phyloP scores from a whole-genome alignment of 2,797 vertebrate species.

The Micromesistius poutassou region DNA sequence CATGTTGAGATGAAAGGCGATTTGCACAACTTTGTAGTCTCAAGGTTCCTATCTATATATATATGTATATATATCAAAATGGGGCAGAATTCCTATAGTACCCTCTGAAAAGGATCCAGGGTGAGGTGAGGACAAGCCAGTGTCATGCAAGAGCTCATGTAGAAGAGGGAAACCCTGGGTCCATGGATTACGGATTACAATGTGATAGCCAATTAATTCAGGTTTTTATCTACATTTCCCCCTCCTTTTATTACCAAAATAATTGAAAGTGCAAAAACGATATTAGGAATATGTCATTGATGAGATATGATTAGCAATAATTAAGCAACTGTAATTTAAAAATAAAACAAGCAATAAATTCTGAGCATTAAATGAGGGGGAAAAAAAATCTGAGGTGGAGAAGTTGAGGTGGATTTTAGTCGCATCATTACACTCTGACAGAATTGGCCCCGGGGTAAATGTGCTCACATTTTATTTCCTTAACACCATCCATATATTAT shows the following conservation, averaged over 20 bases:
- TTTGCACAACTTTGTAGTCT: not conserved
- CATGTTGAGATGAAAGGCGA: not conserved
- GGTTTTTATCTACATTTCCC: not conserved
- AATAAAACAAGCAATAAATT: not conserved
- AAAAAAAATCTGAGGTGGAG: not conserved
- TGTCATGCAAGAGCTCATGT: not conserved
- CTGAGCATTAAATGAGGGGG: not conserved
- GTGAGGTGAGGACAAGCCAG: not conserved
- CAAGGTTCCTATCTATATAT: not conserved
- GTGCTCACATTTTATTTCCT: not conserved
- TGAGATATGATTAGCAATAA: conserved; percentile 1
- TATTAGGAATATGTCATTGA: not conserved
- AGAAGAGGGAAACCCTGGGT: not conserved
- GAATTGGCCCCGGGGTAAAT: not conserved
- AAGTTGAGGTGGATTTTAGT: conserved; percentile 1
- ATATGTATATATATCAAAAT: not conserved
- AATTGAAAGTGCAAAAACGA: not conserved
- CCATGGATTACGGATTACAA: not conserved
- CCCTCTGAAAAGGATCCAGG: not conserved
- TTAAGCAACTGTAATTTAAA: not conserved
- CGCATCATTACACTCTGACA: not conserved
- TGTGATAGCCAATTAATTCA: not conserved
- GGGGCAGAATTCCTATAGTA: not conserved
- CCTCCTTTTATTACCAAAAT: not conserved
- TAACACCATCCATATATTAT: not conserved